A percentile compares a stretch with the other conserved stretches of the same genome.
Evolutionary conservation across 2,797 vertebrate genomes (phyloP).

Genomic region (Lagodon rhomboides): DNA sequence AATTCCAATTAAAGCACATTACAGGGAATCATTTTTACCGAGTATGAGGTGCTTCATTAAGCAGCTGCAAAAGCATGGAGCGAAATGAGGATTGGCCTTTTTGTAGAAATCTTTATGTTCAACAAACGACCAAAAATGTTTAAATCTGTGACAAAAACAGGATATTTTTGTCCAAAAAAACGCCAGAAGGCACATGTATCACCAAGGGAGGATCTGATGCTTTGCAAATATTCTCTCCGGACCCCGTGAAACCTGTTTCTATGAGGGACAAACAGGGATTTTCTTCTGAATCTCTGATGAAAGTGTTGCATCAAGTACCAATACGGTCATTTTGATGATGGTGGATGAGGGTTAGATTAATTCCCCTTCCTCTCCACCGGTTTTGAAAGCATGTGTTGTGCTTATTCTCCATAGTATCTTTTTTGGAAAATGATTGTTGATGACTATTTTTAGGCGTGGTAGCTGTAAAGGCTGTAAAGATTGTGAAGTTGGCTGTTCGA

Average conservation of each 20-base stretch:
- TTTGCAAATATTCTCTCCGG: constrained; percentile 31
- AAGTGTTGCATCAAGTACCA: background rate
- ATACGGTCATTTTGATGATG: background rate
- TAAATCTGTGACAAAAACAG: background rate
- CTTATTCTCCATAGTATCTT: background rate
- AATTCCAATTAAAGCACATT: constrained; percentile 24
- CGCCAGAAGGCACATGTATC: constrained; percentile 26
- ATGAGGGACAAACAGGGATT: constrained; percentile 12
- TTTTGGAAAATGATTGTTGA: background rate
- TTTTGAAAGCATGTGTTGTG: background rate
- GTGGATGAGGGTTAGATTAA: background rate
- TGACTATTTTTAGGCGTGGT: background rate
- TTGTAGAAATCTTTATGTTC: background rate
- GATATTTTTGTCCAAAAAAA: constrained; percentile 12
- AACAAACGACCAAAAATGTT: background rate
- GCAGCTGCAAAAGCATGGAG: background rate
- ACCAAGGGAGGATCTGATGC: constrained; percentile 25
- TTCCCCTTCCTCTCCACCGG: background rate
- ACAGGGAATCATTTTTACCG: background rate
- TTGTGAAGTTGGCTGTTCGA: background rate
- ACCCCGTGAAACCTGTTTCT: background rate
- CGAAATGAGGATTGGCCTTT: constrained; percentile 4
- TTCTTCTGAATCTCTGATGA: background rate
- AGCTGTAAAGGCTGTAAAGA: background rate
- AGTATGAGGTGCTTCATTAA: background rate